Percentiles rank a stretch among this genome's conserved stretches.
These are phyloP conservation scores for Acrocephalus arundinaceus DNA, from an alignment of 2,113 vertebrate genomes.

Conservation along the genomic window DNA sequence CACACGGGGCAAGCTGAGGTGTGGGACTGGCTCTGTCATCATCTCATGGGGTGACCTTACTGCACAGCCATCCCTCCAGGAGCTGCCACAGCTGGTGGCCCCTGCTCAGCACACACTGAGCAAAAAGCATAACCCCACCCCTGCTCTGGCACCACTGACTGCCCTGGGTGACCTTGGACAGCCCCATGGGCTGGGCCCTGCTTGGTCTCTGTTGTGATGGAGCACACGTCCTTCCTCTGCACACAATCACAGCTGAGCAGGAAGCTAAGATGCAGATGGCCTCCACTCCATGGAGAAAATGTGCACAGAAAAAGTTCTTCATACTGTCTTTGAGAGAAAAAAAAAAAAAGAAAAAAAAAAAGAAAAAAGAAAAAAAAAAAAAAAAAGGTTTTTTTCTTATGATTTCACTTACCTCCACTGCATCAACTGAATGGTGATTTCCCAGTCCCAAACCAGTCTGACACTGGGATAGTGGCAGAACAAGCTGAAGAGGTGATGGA, in stretches of 20 bases:
- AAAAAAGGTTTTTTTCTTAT: rapidly evolving
- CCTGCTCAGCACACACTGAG: neutral
- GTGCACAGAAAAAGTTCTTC: neutral
- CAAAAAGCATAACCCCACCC: rapidly evolving
- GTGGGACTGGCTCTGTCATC: neutral
- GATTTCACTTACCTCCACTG: neutral
- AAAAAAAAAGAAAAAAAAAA: neutral
- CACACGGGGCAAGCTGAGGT: rapidly evolving
- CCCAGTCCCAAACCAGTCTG: neutral
- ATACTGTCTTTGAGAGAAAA: neutral
- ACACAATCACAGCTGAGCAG: neutral
- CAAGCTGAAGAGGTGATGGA: neutral
- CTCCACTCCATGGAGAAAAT: neutral
- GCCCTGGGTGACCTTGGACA: neutral
- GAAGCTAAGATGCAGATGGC: neutral
- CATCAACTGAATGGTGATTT: neutral
- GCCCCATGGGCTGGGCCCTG: neutral
- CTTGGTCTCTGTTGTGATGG: neutral
- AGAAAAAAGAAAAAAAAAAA: neutral
- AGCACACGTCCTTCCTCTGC: neutral
- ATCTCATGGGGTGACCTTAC: rapidly evolving
- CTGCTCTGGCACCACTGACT: neutral
- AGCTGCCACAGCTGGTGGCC: neutral
- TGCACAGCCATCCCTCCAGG: neutral
- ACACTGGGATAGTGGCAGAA: neutral